phyloP scores from a whole-genome alignment of 2,888 invertebrate species.

The Metallyticus violacea region DNA sequence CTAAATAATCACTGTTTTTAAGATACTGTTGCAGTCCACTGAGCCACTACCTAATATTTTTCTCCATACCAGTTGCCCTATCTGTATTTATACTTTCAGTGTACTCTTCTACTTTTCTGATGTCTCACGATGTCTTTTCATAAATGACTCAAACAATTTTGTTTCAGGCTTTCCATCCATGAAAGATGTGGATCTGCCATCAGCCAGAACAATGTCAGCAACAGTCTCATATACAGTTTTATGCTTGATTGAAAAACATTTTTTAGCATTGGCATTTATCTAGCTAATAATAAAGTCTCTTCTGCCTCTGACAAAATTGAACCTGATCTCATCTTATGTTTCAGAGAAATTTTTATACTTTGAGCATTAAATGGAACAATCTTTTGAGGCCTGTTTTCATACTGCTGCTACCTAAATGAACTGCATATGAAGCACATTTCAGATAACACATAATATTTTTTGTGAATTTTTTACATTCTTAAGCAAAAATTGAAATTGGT shows the following conservation, averaged over 20 bases:
- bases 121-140: background rate
- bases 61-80: background rate
- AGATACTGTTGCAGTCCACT: too few species aligned
- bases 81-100: conserved; percentile 3
- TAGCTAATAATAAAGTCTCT: background rate
- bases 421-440: too few species aligned
- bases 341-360: background rate
- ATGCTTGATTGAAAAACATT: background rate
- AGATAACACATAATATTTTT: too few species aligned
- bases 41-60: background rate
- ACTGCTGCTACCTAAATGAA: too few species aligned
- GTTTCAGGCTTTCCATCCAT: background rate
- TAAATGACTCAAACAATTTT: background rate
- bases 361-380: too few species aligned
- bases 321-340: background rate
- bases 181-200: background rate
- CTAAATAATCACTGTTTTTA: too few species aligned
- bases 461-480: too few species aligned
- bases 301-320: too few species aligned
- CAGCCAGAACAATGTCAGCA: background rate
- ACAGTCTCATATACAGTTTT: conserved; percentile 1
- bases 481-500: too few species aligned
- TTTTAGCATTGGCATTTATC: background rate
- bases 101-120: background rate
- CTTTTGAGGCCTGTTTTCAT: too few species aligned